Conservation (phyloP, 2,113 vertebrate species). For the Micronycteris hirsuta region DNA sequence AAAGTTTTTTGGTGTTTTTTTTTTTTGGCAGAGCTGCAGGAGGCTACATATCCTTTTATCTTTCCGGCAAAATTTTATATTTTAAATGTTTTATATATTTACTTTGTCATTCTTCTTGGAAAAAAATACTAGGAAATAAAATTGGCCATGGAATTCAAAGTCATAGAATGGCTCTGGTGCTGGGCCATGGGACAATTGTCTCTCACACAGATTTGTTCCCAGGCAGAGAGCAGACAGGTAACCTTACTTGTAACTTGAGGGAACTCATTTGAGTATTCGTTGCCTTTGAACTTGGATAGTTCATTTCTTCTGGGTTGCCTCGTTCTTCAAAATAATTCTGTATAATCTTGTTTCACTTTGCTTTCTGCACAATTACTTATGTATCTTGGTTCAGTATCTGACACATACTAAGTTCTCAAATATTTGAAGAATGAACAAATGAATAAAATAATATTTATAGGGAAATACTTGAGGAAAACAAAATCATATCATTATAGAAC, state of each 20-base stretch:
- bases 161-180: not conserved
- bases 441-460: not conserved
- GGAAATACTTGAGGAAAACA: not conserved
- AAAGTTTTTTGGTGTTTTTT: not conserved
- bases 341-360: not conserved
- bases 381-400: not conserved
- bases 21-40: not conserved
- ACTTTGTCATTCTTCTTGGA: not conserved
- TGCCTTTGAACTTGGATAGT: not conserved
- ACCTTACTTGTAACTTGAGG: not conserved
- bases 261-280: not conserved
- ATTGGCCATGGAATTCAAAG: not conserved
- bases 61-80: not conserved
- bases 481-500: not conserved
- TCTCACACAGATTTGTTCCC: not conserved
- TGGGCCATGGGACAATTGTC: not conserved
- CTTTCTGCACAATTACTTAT: not conserved
- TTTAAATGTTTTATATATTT: not conserved
- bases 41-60: not conserved
- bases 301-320: not conserved
- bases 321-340: slow-evolving; percentile 14
- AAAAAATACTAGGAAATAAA: slow-evolving; percentile 9
- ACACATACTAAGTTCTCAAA: not conserved
- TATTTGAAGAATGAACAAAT: not conserved
- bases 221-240: not conserved